Conservation (phyloP, 2,888 invertebrate genomes). For the Clivina fossor region DNA sequence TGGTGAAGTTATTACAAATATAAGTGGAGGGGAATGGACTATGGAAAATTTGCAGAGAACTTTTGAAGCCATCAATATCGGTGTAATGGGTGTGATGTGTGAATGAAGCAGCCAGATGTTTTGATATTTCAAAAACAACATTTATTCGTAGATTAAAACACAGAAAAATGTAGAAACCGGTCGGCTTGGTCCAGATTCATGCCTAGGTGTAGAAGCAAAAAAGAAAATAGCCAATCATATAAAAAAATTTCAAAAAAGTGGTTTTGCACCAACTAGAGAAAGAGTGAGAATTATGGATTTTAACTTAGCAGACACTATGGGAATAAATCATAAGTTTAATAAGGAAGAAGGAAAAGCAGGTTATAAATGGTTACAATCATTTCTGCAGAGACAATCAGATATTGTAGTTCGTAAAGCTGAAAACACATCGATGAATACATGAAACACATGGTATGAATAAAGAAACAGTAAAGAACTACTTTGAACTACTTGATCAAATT, state of each 20-base stretch:
- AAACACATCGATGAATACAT: conserved; percentile 23
- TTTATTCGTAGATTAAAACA: too few relatives aligned
- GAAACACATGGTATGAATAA: conserved; percentile 27
- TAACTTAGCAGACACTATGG: conserved; percentile 27
- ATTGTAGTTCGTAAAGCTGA: conserved; percentile 25
- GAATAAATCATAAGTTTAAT: conserved; percentile 29
- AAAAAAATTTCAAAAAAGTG: conserved; percentile 4
- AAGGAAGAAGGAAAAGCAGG: conserved; percentile 25
- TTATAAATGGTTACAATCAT: conserved; percentile 20
- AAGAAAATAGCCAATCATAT: conserved; percentile 3
- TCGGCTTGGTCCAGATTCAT: too few relatives aligned
- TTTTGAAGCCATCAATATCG: too few relatives aligned
- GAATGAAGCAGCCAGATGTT: too few relatives aligned
- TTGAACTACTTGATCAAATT: conserved; percentile 4
- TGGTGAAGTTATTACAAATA: too few relatives aligned
- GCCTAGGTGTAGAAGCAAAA: conserved; percentile 1
- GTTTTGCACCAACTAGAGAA: conserved; percentile 7
- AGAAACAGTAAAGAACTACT: conserved; percentile 28
- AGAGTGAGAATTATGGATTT: background rate
- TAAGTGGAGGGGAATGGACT: too few relatives aligned
- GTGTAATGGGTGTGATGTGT: too few relatives aligned
- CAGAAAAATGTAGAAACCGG: too few relatives aligned
- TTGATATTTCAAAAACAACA: too few relatives aligned
- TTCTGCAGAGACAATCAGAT: conserved; percentile 21
- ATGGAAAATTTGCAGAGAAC: too few relatives aligned